These are phyloP conservation scores for Euura lappo DNA, from an alignment of 1,140 invertebrate genomes.

Conservation along the genomic window DNA sequence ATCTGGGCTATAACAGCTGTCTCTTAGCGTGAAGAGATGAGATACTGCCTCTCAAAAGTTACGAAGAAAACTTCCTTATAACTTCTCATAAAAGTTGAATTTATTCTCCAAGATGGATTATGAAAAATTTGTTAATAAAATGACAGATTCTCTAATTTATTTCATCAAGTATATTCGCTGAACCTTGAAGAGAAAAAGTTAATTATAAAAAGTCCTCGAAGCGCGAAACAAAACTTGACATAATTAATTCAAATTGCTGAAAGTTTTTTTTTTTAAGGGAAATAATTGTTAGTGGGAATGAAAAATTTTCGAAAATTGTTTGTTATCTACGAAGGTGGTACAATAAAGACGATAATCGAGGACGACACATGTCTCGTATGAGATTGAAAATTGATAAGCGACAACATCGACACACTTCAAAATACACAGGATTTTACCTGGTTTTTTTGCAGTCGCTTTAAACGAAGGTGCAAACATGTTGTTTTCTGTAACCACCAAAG, in stretches of 20 bases:
- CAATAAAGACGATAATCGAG: not conserved
- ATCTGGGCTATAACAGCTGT: not conserved
- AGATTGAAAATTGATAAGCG: not conserved
- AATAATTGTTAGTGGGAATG: too few species aligned
- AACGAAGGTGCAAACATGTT: slow-evolving; percentile 78
- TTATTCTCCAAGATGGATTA: not conserved
- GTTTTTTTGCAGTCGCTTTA: slow-evolving; percentile 74
- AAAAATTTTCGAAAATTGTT: too few species aligned
- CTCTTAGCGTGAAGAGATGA: not conserved
- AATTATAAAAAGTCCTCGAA: too few species aligned
- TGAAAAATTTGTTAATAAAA: not conserved
- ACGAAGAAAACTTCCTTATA: not conserved
- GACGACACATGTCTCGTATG: not conserved
- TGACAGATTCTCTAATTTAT: not conserved
- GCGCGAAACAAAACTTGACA: too few species aligned
- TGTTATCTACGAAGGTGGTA: too few species aligned
- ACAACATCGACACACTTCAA: not conserved
- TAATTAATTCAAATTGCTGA: too few species aligned
- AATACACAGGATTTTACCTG: slow-evolving; percentile 66
- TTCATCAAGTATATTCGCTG: not conserved
- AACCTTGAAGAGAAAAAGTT: too few species aligned
- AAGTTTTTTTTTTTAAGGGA: too few species aligned
- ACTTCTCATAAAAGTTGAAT: not conserved
- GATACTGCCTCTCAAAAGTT: not conserved
- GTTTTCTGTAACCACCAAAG: slow-evolving; percentile 68